Evolutionary conservation across 2,113 vertebrate species (phyloP), one percentile per base, ranked within the genome.

Genomic region (Sinocyclocheilus grahami): DNA sequence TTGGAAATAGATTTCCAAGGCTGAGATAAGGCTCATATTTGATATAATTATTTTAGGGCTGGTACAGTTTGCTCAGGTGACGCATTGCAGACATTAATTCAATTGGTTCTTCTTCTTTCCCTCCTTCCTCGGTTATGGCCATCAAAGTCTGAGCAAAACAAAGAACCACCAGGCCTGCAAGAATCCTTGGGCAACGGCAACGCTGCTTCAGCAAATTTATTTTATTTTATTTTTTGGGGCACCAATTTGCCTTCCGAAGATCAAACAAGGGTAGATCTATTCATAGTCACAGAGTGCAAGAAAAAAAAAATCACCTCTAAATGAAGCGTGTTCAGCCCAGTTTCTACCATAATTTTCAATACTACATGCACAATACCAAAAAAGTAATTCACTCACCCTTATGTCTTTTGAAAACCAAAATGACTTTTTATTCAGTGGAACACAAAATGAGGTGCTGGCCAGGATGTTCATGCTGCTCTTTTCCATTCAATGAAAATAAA

Each of bases 21-120:
- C 55, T 69, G 58, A 90, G 89, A 92, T 91, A 89, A 91, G 84
- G 72, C 82, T 82, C 53, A 84, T 82, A 86, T 67, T 62, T 20
- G 48, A 33, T 81, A 60, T 60, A 82, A 90, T 87, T 87, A 86
- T 48, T 88, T 88, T 81, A 74, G 79, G 80, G 33, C 51, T 86
- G 74, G 76, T 78, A 62, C 22, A 86, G 88, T 83, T 84, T 82
- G 82, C 58, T 86, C 63, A 84, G 78, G 85, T 81, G 46, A 84
- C 22, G 72, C 42, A 82, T 12, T 55, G 55, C 51, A 82, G 51
- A 58, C 37, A 86, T 75, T 72, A 53, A 82, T 53, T 12, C 3
- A 84, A 48, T 65, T 4, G 82, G 85, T 80, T 72, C 16, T 71
- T 83, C 4, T 4, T 14, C 30, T 42, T 37, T 53, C 63, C 53